Conservation (phyloP, 2,888 invertebrate species). For the Argynnis bischoffii region DNA sequence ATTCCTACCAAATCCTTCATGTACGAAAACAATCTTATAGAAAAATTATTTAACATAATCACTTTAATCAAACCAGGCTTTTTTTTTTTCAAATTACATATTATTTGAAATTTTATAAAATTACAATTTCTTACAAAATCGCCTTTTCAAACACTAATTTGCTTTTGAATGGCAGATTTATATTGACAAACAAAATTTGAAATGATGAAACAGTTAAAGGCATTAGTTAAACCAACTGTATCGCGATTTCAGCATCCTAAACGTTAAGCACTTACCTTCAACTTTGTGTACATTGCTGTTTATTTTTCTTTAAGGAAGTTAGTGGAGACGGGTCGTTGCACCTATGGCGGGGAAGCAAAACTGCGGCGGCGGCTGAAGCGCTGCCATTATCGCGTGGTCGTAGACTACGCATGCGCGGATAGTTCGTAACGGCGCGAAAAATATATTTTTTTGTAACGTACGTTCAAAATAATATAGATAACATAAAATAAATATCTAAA, state of each 20-base stretch:
- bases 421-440: constrained; percentile 53
- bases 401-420: constrained; percentile 68
- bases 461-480: constrained; percentile 26
- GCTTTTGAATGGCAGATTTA: constrained; percentile 26
- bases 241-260: constrained; percentile 51
- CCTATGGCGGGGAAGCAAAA: constrained; percentile 72
- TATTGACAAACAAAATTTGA: constrained; percentile 39
- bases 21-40: too few species aligned
- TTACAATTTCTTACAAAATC: constrained; percentile 19
- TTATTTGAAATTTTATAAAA: constrained; percentile 27
- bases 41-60: too few species aligned
- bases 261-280: constrained; percentile 60
- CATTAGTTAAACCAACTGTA: constrained; percentile 41
- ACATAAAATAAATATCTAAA: constrained; percentile 22
- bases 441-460: constrained; percentile 19
- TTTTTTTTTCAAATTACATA: not conserved
- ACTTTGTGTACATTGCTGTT: constrained; percentile 53
- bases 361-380: constrained; percentile 55
- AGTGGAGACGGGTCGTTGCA: constrained; percentile 46
- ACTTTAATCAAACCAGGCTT: too few species aligned
- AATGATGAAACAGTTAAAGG: constrained; percentile 42
- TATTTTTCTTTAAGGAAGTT: constrained; percentile 39
- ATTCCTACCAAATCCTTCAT: too few species aligned
- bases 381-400: constrained; percentile 66
- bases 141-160: constrained; percentile 31